Conservation (phyloP, 2,888 invertebrate species). For the Lissonota sp. region DNA sequence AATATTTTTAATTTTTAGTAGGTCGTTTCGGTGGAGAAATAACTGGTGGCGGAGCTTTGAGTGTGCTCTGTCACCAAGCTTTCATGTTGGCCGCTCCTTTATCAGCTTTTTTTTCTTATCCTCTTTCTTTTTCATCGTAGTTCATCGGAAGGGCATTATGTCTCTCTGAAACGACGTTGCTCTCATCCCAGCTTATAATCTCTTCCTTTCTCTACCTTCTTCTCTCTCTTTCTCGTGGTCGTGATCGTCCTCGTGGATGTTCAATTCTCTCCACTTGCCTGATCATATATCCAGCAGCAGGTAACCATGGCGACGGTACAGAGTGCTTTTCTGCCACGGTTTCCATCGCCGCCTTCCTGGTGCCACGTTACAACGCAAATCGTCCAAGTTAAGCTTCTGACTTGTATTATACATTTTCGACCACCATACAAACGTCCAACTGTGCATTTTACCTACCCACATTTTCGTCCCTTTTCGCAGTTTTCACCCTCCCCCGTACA, state of each 20-base stretch:
- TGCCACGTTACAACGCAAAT: constrained; percentile 34
- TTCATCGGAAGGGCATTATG: constrained; percentile 1
- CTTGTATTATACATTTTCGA: constrained; percentile 9
- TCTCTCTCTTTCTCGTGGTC: constrained; percentile 4
- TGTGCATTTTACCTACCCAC: constrained; percentile 22
- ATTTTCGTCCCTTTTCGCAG: constrained; percentile 17
- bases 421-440: constrained; percentile 37
- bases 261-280: constrained; percentile 11
- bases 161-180: background rate
- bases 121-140: background rate
- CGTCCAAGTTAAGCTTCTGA: constrained; percentile 21
- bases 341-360: constrained; percentile 26
- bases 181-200: constrained; percentile 12
- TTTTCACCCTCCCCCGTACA: background rate
- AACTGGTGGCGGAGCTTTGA: no score
- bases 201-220: constrained; percentile 9
- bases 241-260: constrained; percentile 18
- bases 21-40: no score
- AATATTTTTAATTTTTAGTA: no score
- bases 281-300: constrained; percentile 39
- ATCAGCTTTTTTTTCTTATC: constrained; percentile 2
- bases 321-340: constrained; percentile 8
- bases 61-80: no score
- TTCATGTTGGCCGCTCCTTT: background rate
- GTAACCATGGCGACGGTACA: constrained; percentile 57